Percentiles rank a stretch among this genome's conserved stretches.
phyloP scores from a whole-genome alignment of 2,888 invertebrate genomes.

The Arctia plantaginis region DNA sequence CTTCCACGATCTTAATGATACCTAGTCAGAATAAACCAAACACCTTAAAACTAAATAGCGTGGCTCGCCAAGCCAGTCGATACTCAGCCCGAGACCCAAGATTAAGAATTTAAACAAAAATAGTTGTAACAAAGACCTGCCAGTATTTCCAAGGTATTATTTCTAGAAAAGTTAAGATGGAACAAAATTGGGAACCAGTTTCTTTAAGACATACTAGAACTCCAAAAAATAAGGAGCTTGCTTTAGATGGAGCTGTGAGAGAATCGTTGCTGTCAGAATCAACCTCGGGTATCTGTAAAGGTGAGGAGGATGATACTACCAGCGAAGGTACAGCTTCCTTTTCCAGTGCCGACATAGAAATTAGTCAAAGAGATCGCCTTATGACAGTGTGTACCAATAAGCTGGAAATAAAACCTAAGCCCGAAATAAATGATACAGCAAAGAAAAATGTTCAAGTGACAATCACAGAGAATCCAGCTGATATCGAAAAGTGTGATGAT shows the following conservation, averaged over 20 bases:
- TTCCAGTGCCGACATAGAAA: slow-evolving; percentile 76
- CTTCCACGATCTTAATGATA: slow-evolving; percentile 85
- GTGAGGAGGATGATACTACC: slow-evolving; percentile 74
- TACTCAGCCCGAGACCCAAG: slow-evolving; percentile 86
- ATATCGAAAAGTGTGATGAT: slow-evolving; percentile 40
- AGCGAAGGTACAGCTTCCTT: slow-evolving; percentile 71
- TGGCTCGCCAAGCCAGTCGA: slow-evolving; percentile 82
- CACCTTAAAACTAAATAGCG: slow-evolving; percentile 81
- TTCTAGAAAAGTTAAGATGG: slow-evolving; percentile 67
- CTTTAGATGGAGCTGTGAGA: slow-evolving; percentile 65
- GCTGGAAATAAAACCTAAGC: slow-evolving; percentile 36
- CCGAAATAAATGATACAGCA: slow-evolving; percentile 15
- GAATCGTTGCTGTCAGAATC: slow-evolving; percentile 80
- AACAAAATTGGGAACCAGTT: slow-evolving; percentile 66
- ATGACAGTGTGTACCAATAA: slow-evolving; percentile 58
- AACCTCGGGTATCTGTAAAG: slow-evolving; percentile 83
- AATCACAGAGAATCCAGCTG: slow-evolving; percentile 59
- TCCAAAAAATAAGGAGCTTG: slow-evolving; percentile 59
- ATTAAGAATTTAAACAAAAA: slow-evolving; percentile 83
- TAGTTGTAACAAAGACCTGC: slow-evolving; percentile 51
- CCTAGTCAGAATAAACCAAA: slow-evolving; percentile 84
- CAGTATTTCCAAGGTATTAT: slow-evolving; percentile 77
- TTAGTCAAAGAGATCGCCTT: slow-evolving; percentile 63
- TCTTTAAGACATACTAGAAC: slow-evolving; percentile 72
- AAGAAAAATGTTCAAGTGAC: slow-evolving; percentile 52